phyloP scores from a whole-genome alignment of 1,140 invertebrate species.

The Eumaeus atala region DNA sequence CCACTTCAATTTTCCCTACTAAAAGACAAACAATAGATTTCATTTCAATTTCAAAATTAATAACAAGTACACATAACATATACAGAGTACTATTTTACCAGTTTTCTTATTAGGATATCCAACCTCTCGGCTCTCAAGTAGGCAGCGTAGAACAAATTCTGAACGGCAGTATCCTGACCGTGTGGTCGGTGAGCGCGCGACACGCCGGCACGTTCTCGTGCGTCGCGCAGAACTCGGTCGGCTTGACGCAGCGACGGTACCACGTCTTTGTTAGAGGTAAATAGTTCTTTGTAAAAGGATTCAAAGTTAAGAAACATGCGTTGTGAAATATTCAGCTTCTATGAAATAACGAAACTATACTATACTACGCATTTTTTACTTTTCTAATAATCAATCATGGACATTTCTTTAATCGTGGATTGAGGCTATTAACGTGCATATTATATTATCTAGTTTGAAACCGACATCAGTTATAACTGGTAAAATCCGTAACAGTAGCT shows the following conservation, averaged over 20 bases:
- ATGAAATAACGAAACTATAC: too few relatives aligned
- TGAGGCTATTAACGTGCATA: background rate
- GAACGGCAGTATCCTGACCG: constrained; percentile 37
- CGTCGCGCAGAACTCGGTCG: constrained; percentile 55
- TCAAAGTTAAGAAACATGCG: too few relatives aligned
- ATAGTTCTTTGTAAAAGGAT: background rate
- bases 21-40: too few relatives aligned
- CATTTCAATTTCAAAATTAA: too few relatives aligned
- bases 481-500: too few relatives aligned
- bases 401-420: background rate
- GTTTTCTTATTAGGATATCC: constrained; percentile 33
- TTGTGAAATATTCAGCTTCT: too few relatives aligned
- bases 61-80: too few relatives aligned
- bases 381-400: background rate
- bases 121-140: constrained; percentile 26
- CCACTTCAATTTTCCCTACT: too few relatives aligned
- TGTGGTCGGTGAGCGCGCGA: constrained; percentile 30
- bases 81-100: too few relatives aligned
- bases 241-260: constrained; percentile 45
- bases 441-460: background rate
- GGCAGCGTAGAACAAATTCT: constrained; percentile 26
- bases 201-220: constrained; percentile 66
- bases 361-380: too few relatives aligned
- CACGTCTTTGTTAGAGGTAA: constrained; percentile 53
- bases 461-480: too few relatives aligned